Evolutionary conservation across 1,140 invertebrate genomes (phyloP).

Genomic region (Neodiprion pinetum): DNA sequence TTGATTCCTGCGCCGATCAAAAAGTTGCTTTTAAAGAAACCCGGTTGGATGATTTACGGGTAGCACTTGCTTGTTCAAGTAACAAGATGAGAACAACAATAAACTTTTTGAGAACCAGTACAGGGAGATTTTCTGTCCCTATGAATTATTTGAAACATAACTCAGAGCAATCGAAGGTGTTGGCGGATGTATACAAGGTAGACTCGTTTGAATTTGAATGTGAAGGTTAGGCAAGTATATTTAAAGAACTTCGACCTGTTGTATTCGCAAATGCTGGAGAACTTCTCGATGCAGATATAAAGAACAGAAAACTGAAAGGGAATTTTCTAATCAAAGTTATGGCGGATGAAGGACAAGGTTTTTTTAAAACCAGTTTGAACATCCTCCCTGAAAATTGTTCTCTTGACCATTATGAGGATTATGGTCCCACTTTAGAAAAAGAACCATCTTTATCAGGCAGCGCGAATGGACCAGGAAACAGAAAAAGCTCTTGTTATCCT

Average conservation of each 20-base stretch:
- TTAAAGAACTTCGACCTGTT: slow-evolving; percentile 14
- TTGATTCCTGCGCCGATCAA: background rate
- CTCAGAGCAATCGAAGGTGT: slow-evolving; percentile 14
- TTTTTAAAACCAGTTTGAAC: slow-evolving; percentile 20
- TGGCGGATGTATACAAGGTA: slow-evolving; percentile 17
- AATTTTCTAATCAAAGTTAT: slow-evolving; percentile 22
- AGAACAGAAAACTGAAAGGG: slow-evolving; percentile 13
- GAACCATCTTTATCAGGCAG: background rate
- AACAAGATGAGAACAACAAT: slow-evolving; percentile 23
- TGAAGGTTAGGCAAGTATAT: background rate
- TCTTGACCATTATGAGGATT: background rate
- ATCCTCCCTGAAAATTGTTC: slow-evolving; percentile 12
- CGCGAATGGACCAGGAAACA: too few species aligned
- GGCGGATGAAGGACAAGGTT: slow-evolving; percentile 23
- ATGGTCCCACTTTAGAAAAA: background rate
- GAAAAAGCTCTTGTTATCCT: too few species aligned
- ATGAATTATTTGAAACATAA: slow-evolving; percentile 12
- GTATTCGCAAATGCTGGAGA: slow-evolving; percentile 21
- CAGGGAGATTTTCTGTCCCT: slow-evolving; percentile 21
- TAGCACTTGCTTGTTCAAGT: slow-evolving; percentile 2
- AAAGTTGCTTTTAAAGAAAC: slow-evolving; percentile 18
- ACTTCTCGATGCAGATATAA: slow-evolving; percentile 17
- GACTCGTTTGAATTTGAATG: slow-evolving; percentile 21
- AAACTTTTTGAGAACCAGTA: slow-evolving; percentile 25
- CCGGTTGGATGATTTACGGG: slow-evolving; percentile 20